Base-by-base conservation (phyloP, 2,888 invertebrate genomes). In the Drepana falcataria region DNA sequence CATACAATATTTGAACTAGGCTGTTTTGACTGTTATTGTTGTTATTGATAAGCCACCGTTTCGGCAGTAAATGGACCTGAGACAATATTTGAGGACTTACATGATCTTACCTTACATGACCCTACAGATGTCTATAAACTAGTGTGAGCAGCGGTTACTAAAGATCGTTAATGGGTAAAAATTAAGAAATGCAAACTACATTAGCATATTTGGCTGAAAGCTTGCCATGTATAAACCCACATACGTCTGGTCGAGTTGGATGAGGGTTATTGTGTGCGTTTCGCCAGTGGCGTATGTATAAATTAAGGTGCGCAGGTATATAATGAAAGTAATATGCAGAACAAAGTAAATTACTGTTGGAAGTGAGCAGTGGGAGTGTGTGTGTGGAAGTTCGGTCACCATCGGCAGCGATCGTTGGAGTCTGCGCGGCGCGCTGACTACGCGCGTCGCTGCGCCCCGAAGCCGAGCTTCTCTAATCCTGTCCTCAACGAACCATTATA, bases 401-500 rank as follows among this genome's bases (percentile, higher is more conserved):
- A 58, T 85, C 85, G 87, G 77, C 62, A 58, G 65, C 60, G 62
- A 61, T 83, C 83, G 85, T 71, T 59, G 69, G 84, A 80, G 81
- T 68, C 72, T 85, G 83, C 86, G 80, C 76, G 58, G 53, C 58
- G 53, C 54, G 58, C 68, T 63, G 54, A 64, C 74, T 67, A 63
- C 73, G 71, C 76, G 77, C 78, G 78, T 57, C 73, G 72, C 71
- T 77, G 77, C 82, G 83, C 85, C 77, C 61, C 71, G 59, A 68
- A 71, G 3, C 40, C 33, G 9, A n/a, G 33, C 76, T 74, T 75
- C 77, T 71, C 79, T 85, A 83, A 87, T 85, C 79, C 83, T 79
- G 83, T 81, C 79, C 85, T 81, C 80, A 81, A 79, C 81, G 83
- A 84, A 87, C 83, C 83, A 82, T 85, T 81, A 87, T 83, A 85